phyloP scores from a whole-genome alignment of 2,113 vertebrate species.

The Myotis lucifugus region DNA sequence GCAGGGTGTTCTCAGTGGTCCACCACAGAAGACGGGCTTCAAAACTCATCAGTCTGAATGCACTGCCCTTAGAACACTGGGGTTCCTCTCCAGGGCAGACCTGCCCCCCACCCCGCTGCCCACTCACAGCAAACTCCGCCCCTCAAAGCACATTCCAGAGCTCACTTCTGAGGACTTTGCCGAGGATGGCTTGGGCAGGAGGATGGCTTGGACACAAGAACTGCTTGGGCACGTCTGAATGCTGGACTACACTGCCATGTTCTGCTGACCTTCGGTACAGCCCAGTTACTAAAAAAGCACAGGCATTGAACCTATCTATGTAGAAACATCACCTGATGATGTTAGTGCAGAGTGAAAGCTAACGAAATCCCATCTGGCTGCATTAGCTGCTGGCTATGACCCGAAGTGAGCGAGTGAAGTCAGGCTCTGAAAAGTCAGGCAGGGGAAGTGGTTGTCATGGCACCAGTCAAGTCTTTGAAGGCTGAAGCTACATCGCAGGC shows the following conservation, averaged over 20 bases:
- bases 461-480: neutral
- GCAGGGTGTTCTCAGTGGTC: neutral
- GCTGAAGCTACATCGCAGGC: neutral
- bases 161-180: neutral
- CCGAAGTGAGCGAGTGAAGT: slow-evolving; percentile 19
- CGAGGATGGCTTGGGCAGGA: too few relatives aligned
- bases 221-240: neutral
- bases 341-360: slow-evolving; percentile 37
- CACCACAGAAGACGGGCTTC: neutral
- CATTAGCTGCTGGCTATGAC: neutral
- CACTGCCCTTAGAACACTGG: neutral
- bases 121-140: neutral
- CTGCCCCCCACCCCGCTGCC: neutral
- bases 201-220: too few relatives aligned
- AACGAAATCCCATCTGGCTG: slow-evolving; percentile 5
- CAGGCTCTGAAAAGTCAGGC: neutral
- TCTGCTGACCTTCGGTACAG: neutral
- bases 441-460: neutral
- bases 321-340: slow-evolving; percentile 63
- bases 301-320: slow-evolving; percentile 17
- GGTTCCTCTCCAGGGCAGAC: neutral
- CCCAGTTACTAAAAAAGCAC: slow-evolving; percentile 24
- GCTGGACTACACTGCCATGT: slow-evolving; percentile 29
- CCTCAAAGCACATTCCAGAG: neutral
- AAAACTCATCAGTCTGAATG: neutral